These are phyloP conservation scores for Stigmatopora argus DNA, from an alignment of 2,113 vertebrate species.

Conservation along the genomic window DNA sequence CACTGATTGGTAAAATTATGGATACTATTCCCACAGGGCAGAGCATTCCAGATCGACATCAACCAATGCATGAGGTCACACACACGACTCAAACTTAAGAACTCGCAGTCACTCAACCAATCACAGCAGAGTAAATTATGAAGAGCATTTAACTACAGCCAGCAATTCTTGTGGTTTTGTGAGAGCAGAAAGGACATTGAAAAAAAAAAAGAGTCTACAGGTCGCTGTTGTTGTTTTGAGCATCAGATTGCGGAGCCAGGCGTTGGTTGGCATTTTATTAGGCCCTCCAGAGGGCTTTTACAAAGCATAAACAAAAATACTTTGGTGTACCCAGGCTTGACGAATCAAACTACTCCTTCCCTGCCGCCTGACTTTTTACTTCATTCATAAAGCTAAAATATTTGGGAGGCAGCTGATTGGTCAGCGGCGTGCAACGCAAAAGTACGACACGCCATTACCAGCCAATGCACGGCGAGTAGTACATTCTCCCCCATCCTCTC, in stretches of 20 bases:
- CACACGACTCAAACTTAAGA: no score
- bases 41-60: neutral
- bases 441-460: slow-evolving; percentile 37
- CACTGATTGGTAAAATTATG: neutral
- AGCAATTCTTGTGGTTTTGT: neutral
- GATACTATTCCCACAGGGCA: no score
- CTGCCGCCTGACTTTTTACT: slow-evolving; percentile 46
- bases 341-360: slow-evolving; percentile 53
- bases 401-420: slow-evolving; percentile 43
- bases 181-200: neutral
- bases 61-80: no score
- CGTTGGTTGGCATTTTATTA: neutral
- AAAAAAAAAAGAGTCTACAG: neutral
- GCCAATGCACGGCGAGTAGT: slow-evolving; percentile 56
- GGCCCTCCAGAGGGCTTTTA: slow-evolving; percentile 12
- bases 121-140: neutral
- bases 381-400: slow-evolving; percentile 70
- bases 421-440: slow-evolving; percentile 33
- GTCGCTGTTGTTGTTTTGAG: neutral
- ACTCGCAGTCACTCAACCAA: no score
- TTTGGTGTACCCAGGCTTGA: slow-evolving; percentile 9
- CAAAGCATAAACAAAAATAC: slow-evolving; percentile 15
- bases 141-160: neutral
- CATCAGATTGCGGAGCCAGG: neutral
- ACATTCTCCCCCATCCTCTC: slow-evolving; percentile 29